Percentiles rank a stretch among this genome's conserved stretches.
Evolutionary conservation across 2,888 invertebrate species (phyloP).

Genomic region (Hemicrepidius hirtus): DNA sequence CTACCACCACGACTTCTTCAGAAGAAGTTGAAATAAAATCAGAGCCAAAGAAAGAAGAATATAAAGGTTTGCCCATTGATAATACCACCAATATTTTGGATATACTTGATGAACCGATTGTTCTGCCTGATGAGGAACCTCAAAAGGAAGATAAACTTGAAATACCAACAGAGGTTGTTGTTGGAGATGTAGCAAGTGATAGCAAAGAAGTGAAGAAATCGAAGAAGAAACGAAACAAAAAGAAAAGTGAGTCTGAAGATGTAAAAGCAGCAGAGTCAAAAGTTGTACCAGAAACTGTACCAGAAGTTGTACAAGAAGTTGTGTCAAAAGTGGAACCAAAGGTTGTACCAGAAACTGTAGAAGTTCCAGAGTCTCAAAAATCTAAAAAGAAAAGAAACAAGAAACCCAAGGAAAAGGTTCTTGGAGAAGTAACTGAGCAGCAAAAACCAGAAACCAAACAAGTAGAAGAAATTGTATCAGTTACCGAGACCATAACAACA

Average conservation of each 20-base stretch:
- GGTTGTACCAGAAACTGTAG: conserved; percentile 4
- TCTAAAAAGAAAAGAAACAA: conserved; percentile 9
- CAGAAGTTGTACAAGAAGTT: too few species aligned
- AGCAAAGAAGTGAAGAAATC: conserved; percentile 7
- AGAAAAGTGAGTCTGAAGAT: conserved; percentile 40
- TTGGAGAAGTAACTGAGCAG: not conserved
- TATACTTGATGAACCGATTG: conserved; percentile 18
- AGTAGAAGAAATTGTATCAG: not conserved
- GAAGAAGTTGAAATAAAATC: not conserved
- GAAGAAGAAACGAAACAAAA: conserved; percentile 47
- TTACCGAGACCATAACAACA: not conserved
- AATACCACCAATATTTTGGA: conserved; percentile 31
- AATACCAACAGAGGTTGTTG: not conserved
- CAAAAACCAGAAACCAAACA: not conserved
- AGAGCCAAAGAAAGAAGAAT: not conserved
- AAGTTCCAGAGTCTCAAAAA: not conserved
- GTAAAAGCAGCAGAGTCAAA: conserved; percentile 7
- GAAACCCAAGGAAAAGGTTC: not conserved
- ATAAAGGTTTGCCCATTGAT: conserved; percentile 62
- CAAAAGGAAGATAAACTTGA: not conserved
- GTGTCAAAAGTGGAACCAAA: too few species aligned
- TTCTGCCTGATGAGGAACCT: conserved; percentile 3
- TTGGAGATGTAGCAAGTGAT: not conserved
- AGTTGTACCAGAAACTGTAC: conserved; percentile 7
- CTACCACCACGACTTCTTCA: not conserved